Evolutionary conservation across 1,140 invertebrate species (phyloP).

Genomic region (Drosophila sechellia): DNA sequence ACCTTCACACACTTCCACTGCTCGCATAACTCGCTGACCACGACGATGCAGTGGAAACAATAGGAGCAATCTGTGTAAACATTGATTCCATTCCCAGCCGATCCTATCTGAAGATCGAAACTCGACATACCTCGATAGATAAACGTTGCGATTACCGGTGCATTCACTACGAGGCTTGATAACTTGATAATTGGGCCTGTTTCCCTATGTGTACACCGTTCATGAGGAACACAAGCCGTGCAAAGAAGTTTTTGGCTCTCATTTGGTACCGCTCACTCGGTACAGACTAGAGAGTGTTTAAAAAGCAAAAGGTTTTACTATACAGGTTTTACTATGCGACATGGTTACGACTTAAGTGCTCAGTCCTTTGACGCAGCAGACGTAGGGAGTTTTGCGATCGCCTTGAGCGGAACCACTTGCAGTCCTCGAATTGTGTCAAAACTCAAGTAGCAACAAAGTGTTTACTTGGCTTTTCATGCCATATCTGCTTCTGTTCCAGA

Average conservation of each 20-base stretch:
- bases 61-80: constrained; percentile 37
- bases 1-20: constrained; percentile 42
- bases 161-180: too few species aligned
- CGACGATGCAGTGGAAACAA: constrained; percentile 12
- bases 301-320: too few species aligned
- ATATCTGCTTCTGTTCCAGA: constrained; percentile 19
- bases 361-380: neutral
- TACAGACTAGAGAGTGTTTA: too few species aligned
- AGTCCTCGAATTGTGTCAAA: constrained; percentile 68
- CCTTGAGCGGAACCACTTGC: constrained; percentile 21
- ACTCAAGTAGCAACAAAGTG: constrained; percentile 66
- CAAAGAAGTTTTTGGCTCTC: too few species aligned
- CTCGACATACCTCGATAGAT: constrained; percentile 31
- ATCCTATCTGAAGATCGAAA: constrained; percentile 36
- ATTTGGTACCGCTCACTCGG: too few species aligned
- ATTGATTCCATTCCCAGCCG: constrained; percentile 12
- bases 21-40: constrained; percentile 20
- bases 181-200: neutral
- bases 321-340: too few species aligned
- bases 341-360: neutral
- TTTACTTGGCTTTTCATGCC: constrained; percentile 49
- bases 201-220: neutral
- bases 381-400: constrained; percentile 10
- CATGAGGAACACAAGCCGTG: too few species aligned
- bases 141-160: constrained; percentile 6